Evolutionary conservation across 2,113 vertebrate species (phyloP).

Genomic region (Aldabrachelys gigantea): DNA sequence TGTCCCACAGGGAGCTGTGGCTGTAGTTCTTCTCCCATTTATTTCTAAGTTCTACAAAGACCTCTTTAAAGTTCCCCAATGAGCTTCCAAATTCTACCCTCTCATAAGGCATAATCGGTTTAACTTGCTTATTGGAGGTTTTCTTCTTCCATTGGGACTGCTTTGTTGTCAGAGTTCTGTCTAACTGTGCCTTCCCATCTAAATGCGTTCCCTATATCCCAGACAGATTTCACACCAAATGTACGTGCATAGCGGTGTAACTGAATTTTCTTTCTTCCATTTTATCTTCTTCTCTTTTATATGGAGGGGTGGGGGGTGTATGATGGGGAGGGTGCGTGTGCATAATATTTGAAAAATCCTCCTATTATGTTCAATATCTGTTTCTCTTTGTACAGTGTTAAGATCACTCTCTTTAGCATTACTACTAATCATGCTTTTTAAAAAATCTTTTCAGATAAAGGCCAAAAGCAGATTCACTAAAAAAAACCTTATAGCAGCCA

Average conservation of each 20-base stretch:
- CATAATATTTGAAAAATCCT: background rate
- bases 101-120: background rate
- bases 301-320: background rate
- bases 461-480: background rate
- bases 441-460: background rate
- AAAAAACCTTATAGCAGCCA: background rate
- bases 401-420: background rate
- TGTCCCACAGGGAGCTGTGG: background rate
- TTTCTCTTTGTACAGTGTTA: background rate
- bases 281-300: background rate
- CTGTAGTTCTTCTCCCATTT: background rate
- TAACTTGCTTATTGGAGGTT: background rate
- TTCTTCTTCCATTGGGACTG: background rate
- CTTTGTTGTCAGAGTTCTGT: background rate
- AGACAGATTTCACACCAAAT: background rate
- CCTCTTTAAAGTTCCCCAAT: background rate
- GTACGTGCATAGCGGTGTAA: background rate
- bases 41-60: background rate
- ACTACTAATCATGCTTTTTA: background rate
- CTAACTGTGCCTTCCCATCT: background rate
- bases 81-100: background rate
- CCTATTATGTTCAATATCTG: background rate
- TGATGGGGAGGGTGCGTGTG: background rate
- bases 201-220: background rate
- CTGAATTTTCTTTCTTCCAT: background rate